Evolutionary conservation across 2,113 vertebrate genomes (phyloP).

Genomic region (Brienomyrus brachyistius): DNA sequence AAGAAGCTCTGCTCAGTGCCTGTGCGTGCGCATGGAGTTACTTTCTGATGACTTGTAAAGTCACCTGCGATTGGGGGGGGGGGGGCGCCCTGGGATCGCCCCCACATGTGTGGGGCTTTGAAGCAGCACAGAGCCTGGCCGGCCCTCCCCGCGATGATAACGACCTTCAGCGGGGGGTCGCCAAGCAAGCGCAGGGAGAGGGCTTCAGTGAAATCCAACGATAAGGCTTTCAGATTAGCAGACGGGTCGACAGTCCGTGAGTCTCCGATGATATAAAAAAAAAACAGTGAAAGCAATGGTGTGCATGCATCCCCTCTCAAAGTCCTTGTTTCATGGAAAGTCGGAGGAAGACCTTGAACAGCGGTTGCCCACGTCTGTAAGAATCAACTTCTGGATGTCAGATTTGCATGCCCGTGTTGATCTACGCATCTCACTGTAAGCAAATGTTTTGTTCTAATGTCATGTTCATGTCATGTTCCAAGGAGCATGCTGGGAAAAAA

Average conservation of each 20-base stretch:
- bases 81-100: constrained; percentile 45
- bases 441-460: neutral
- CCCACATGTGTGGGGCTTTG: constrained; percentile 46
- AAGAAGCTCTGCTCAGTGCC: constrained; percentile 47
- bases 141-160: constrained; percentile 72
- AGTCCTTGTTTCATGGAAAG: neutral
- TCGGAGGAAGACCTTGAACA: neutral
- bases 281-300: neutral
- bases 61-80: constrained; percentile 63
- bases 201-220: constrained; percentile 52
- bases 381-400: neutral
- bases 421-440: neutral
- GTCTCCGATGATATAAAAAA: neutral
- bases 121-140: constrained; percentile 54
- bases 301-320: neutral
- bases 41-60: constrained; percentile 64
- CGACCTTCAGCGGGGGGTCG: constrained; percentile 63
- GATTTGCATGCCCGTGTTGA: neutral
- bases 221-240: constrained; percentile 60
- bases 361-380: neutral
- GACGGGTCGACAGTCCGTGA: constrained; percentile 21
- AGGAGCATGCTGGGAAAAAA: neutral
- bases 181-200: constrained; percentile 31
- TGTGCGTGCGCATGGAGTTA: constrained; percentile 55
- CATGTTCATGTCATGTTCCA: neutral